A percentile compares a stretch with the other conserved stretches of the same genome.
phyloP scores from a whole-genome alignment of 2,113 vertebrate genomes.

The Coptodon rendalli region DNA sequence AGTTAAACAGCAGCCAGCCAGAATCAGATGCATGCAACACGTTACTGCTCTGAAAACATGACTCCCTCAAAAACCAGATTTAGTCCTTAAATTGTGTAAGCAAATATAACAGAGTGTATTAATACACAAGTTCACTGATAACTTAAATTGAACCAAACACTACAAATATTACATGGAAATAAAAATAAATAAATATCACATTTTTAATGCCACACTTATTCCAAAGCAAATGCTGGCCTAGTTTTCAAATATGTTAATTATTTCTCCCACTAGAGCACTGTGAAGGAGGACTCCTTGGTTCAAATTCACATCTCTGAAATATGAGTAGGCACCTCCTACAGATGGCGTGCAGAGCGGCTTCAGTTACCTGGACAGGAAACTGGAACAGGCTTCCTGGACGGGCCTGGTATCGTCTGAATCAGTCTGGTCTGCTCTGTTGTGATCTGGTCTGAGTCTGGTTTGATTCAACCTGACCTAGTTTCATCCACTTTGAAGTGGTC shows the following conservation, averaged over 20 bases:
- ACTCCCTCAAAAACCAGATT: not conserved
- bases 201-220: not conserved
- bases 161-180: not conserved
- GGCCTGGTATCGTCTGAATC: conserved; percentile 17
- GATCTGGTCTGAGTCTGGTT: conserved; percentile 17
- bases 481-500: conserved; percentile 13
- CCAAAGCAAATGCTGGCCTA: not conserved
- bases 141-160: not conserved
- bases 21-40: not conserved
- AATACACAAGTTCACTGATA: not conserved
- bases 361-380: conserved; percentile 54
- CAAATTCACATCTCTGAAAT: not conserved
- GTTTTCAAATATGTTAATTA: not conserved
- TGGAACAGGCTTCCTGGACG: conserved; percentile 38
- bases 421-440: not conserved
- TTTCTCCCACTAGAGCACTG: not conserved
- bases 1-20: not conserved
- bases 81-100: not conserved
- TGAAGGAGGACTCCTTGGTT: not conserved
- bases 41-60: not conserved
- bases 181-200: not conserved
- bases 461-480: conserved; percentile 26
- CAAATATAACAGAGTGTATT: not conserved
- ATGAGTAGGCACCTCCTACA: not conserved
- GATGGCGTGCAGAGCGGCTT: not conserved